Base-by-base conservation (phyloP, 1,140 invertebrate genomes). In the Drosophila orosa region DNA sequence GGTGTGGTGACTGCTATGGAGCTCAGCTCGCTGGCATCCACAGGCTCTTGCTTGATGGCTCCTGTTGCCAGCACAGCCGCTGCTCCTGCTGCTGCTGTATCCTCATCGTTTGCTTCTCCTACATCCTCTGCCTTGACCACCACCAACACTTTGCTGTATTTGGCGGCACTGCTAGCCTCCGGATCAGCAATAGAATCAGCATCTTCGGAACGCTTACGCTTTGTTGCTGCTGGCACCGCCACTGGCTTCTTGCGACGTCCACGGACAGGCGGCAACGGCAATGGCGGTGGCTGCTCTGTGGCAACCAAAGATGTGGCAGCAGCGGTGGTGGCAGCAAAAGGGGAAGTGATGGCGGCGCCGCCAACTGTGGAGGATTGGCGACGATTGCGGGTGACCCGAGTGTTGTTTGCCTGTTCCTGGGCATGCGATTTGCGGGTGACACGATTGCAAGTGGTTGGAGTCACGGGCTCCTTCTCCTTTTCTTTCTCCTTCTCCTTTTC, bases 391-490 rank as follows among this genome's bases (percentile, higher is more conserved):
- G 90, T 91, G 17, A 91, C 66, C 6, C 90, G 81, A 5, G 90
- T 87, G 25, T 82, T 90, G 44, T 55, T 83, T 24, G 66, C 83
- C 75, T 87, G 66, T 48, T 91, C 87, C 56, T 91, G 79, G 22
- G 90, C 90, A n/a, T 80, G 76, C 0, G 90, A 75, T 35, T 91
- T 91, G n/a, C 90, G 87, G 29, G 90, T 91, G 7, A 90, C 68
- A 13, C 90, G 80, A 48, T 91, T 90, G 27, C 67, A 76, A 17
- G 73, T 74, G 29, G 61, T 63, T 9, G 75, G 69, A 4, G 87
- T 48, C 29, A 58, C 31, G n/a, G 37, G 33, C 39, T 78, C 55
- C 45, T 71, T 78, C 1, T 52, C 55, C 37, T 57, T 84, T 0
- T 76, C 75, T 15, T 52, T 67, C 9, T 74, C 69, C 2, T 62